Evolutionary conservation across 2,113 vertebrate species (phyloP).

Genomic region (Ia io): DNA sequence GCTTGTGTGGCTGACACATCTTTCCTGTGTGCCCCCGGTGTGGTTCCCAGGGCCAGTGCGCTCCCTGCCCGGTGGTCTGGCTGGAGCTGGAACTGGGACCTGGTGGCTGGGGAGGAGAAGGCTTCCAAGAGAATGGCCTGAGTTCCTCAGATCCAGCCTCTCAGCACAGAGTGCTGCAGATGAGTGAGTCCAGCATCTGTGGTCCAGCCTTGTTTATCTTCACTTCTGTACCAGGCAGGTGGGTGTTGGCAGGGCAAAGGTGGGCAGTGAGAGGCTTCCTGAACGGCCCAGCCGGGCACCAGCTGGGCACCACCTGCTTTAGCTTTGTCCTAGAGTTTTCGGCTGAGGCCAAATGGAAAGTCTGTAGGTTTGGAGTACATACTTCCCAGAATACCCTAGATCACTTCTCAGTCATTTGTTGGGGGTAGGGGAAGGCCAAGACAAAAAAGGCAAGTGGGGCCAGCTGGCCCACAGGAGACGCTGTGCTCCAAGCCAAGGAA

Average conservation of each 20-base stretch:
- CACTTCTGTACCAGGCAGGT: background rate
- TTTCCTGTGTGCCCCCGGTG: background rate
- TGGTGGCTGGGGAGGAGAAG: too few species aligned
- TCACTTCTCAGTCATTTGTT: background rate
- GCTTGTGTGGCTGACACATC: background rate
- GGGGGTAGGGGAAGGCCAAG: background rate
- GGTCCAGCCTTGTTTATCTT: background rate
- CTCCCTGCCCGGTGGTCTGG: background rate
- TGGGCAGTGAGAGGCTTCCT: background rate
- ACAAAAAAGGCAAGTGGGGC: background rate
- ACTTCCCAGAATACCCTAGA: background rate
- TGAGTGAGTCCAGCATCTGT: too few species aligned
- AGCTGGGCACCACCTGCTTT: background rate
- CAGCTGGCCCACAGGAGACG: background rate
- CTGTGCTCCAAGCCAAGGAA: background rate
- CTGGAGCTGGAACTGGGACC: background rate
- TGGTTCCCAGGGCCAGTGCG: background rate
- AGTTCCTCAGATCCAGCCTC: too few species aligned
- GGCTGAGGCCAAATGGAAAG: background rate
- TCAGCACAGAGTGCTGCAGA: too few species aligned
- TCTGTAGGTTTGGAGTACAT: background rate
- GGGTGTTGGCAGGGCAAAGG: background rate
- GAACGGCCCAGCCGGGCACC: background rate
- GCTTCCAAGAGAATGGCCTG: too few species aligned
- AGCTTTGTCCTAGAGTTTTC: background rate